Base-by-base conservation (phyloP, 2,888 invertebrate genomes). In the Callyntrura sp. region DNA sequence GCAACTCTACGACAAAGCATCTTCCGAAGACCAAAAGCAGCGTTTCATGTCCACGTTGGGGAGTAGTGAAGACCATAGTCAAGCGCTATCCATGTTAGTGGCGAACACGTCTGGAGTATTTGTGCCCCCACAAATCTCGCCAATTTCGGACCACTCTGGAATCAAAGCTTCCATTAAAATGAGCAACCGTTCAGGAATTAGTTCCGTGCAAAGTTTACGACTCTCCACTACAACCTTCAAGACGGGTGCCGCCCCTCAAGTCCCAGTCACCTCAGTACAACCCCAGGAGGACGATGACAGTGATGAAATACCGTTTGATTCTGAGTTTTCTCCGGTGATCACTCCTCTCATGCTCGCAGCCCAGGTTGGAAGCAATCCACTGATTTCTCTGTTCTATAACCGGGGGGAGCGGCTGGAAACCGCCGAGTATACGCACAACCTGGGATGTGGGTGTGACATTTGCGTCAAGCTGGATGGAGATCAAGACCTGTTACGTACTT, bases 341-440 rank as follows among this genome's bases (percentile, higher is more conserved):
- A 89, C 91, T 9, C 86, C 82, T 1, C 73, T 91, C 11, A 81
- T 91, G 76, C 12, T 89, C 2, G 85, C 91, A 12, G 91, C 91
- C 12, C 82, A 81, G 12, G 12, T 17, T 11, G 6, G 20, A 45
- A 1, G 25, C 89, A 8, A 89, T 91, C 45, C 79, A 89, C 11
- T n/a, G n/a, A n/a, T n/a, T n/a, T n/a, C n/a, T n/a, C 35, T 91
- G 4, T 91, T 91, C 43, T 88, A 91, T 57, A 4, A 35, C 0
- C 57, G 85, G 28, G 82, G 62, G 6, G 88, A 91, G 17, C 60
- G 88, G 14, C 48, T 91, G 35, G 88, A 91, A 51, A 85, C 35
- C 8, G 23, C 20, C 6, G 48, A 85, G 25, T 73, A 65, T 20
- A 0, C 23, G 2, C 91, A 91, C 28, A 83, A 89, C 35, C 0